Conservation (phyloP, 2,888 invertebrate genomes). For the Tetranychus truncatus region DNA sequence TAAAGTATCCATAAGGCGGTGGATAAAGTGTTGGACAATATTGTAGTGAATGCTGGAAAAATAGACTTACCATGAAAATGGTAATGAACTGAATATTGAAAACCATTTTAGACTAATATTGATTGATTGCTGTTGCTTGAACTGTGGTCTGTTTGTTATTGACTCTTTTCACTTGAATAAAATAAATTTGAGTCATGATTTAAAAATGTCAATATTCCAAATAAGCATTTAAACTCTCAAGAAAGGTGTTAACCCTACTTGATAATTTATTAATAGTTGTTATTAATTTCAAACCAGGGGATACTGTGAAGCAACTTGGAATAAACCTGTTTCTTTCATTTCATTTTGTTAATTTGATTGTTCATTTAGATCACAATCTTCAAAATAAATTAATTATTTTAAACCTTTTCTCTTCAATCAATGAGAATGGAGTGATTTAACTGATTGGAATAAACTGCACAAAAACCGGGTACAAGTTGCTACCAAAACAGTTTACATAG, state of each 20-base stretch:
- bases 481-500: neutral
- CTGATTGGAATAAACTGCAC: neutral
- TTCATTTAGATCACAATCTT: neutral
- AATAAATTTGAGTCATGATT: neutral
- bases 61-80: neutral
- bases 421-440: neutral
- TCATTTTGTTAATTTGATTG: too few species aligned
- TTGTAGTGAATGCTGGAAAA: neutral
- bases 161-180: neutral
- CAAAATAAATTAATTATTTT: neutral
- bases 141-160: neutral
- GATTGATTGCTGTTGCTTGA: neutral
- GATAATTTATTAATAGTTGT: too few species aligned
- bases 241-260: too few species aligned
- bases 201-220: neutral
- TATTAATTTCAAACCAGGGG: too few species aligned
- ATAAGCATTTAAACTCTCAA: neutral
- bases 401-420: neutral
- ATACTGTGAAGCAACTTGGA: too few species aligned
- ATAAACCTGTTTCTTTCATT: too few species aligned
- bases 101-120: neutral
- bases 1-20: constrained; percentile 9
- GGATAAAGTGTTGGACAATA: constrained; percentile 4
- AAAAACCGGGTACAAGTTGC: neutral
- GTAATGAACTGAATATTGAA: neutral